Evolutionary conservation across 2,888 invertebrate species (phyloP), one percentile per base, ranked within the genome.

Genomic region (Lithodes maja): DNA sequence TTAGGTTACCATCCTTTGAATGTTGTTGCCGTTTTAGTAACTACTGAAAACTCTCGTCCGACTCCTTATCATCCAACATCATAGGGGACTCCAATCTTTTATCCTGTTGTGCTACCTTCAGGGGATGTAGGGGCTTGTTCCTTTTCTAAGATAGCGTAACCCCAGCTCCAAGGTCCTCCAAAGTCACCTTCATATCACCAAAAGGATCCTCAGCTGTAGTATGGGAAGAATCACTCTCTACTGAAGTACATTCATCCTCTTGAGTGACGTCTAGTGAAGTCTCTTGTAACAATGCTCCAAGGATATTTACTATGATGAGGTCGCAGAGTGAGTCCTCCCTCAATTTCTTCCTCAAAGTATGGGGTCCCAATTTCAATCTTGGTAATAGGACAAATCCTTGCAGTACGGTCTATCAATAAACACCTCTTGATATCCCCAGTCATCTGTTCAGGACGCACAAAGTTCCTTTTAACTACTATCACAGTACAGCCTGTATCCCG

Each of bases 311-410:
- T 2, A 78, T 33, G 15, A 78, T 53, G 2, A 52, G 33, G 33
- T 78, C 78, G 53, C 78, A 78, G 17, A 78, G 50, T 12, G 78
- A 3, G 78, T 78, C 17, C 53, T 78, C 53, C 78, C 15, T 78
- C 3, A 0, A 78, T 53, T 33, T 53, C 2, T 15, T 53, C 78
- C 12, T 52, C 15, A 53, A 53, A 78, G 53, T 78, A 78, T 15
- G 52, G 78, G 2, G 78, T 78, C 2, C 9, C 2, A 5, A 78
- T 78, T 52, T 17, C 50, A 9, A 78, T 78, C 78, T 52, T 78
- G 53, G 53, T 53, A 2, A 78, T 53, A n/a, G 78, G 78, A 53
- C 78, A 78, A 3, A 71, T 2, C 5, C 71, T 12, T n/a, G 2
- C 71, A 1, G 71, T 71, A 1, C 5, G 12, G 2, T 71, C 71